Conservation (phyloP, 2,113 vertebrate species). For the Cathartes aura region DNA sequence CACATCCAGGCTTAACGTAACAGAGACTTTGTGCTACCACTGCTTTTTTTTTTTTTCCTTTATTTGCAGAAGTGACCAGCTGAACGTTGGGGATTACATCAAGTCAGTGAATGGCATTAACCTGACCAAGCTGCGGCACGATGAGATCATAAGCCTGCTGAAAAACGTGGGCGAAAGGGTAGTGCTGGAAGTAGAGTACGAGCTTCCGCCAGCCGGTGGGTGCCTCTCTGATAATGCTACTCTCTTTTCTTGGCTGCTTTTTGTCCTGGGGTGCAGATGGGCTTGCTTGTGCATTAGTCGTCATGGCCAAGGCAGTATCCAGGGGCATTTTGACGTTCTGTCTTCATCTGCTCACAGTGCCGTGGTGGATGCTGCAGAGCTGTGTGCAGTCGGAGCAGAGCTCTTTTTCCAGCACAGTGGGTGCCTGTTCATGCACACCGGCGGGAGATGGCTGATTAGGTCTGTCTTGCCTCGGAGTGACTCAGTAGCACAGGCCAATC, state of each 20-base stretch:
- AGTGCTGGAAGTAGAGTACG: constrained; percentile 96
- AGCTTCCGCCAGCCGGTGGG: constrained; percentile 91
- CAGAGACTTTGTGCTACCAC: background rate
- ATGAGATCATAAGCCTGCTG: constrained; percentile 96
- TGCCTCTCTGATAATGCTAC: background rate
- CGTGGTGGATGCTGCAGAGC: background rate
- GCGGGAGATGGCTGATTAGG: constrained; percentile 44
- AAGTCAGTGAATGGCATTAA: constrained; percentile 96
- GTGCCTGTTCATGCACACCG: constrained; percentile 51
- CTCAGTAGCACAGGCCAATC: background rate
- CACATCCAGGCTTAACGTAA: rapidly evolving
- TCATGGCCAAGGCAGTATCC: background rate
- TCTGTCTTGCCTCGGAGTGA: constrained; percentile 42
- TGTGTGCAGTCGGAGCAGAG: background rate
- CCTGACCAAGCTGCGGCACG: constrained; percentile 91
- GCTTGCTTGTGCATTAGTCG: background rate
- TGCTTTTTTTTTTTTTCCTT: background rate
- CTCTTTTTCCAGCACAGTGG: constrained; percentile 46
- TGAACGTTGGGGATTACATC: constrained; percentile 96
- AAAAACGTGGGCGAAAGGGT: constrained; percentile 96
- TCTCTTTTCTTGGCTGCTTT: background rate
- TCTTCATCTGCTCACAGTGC: background rate
- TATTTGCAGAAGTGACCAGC: constrained; percentile 89
- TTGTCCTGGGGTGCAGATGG: background rate
- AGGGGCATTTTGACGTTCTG: background rate